Percentiles rank a stretch among this genome's conserved stretches.
phyloP scores from a whole-genome alignment of 2,888 invertebrate genomes.

The Clostera curtula region DNA sequence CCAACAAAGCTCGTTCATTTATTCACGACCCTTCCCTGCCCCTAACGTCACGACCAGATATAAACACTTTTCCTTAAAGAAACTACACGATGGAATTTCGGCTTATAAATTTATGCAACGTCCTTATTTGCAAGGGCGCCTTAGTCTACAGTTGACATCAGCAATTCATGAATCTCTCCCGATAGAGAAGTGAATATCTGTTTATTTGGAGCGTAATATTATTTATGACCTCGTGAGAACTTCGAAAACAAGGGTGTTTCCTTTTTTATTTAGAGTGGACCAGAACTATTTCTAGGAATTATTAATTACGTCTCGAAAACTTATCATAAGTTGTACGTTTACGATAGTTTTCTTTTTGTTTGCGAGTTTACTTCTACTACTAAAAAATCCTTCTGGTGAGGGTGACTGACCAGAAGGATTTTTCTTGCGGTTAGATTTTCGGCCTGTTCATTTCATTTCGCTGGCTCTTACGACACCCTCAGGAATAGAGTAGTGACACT shows the following conservation, averaged over 20 bases:
- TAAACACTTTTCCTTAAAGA: slow-evolving; percentile 29
- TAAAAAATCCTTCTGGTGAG: too few species aligned
- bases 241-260: slow-evolving; percentile 24
- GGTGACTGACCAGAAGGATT: too few species aligned
- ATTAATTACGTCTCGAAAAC: too few species aligned
- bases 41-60: slow-evolving; percentile 20
- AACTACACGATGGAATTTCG: slow-evolving; percentile 24
- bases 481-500: too few species aligned
- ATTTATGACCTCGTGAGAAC: slow-evolving; percentile 29
- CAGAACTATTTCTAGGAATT: too few species aligned
- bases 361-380: too few species aligned
- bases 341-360: too few species aligned
- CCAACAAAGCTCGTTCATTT: slow-evolving; percentile 24
- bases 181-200: slow-evolving; percentile 33
- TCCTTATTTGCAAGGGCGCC: slow-evolving; percentile 44
- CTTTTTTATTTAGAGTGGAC: too few species aligned
- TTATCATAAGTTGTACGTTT: too few species aligned
- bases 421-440: too few species aligned
- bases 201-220: slow-evolving; percentile 35
- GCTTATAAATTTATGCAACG: slow-evolving; percentile 47
- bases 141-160: slow-evolving; percentile 49
- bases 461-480: too few species aligned
- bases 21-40: slow-evolving; percentile 27
- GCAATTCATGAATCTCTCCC: slow-evolving; percentile 53
- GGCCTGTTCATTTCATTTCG: too few species aligned